Percentiles rank a stretch among this genome's conserved stretches.
Conservation (phyloP, 1,140 invertebrate genomes). For the Drosophila truncata region DNA sequence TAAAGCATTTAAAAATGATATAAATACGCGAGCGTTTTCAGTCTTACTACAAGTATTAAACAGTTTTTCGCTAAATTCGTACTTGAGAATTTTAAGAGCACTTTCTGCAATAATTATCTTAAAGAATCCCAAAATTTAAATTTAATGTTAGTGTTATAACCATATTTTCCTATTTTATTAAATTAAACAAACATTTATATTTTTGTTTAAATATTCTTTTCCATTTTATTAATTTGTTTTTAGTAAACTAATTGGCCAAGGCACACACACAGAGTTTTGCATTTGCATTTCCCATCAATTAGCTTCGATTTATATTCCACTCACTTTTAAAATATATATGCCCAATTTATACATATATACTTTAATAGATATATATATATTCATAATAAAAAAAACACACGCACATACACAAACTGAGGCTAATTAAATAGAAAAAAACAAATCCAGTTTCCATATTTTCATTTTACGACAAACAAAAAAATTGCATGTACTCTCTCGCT, state of each 20-base stretch:
- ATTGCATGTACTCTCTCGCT: constrained; percentile 55
- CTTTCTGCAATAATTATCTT: no score
- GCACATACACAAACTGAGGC: constrained; percentile 43
- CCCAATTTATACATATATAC: constrained; percentile 15
- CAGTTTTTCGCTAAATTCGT: no score
- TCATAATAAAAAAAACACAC: constrained; percentile 53
- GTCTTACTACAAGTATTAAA: no score
- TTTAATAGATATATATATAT: constrained; percentile 13
- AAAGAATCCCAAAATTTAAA: no score
- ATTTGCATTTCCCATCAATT: constrained; percentile 45
- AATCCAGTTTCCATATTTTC: constrained; percentile 26
- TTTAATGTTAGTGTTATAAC: no score
- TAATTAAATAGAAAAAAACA: constrained; percentile 53
- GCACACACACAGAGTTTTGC: constrained; percentile 66
- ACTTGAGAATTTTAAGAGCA: no score
- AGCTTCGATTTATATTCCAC: constrained; percentile 22
- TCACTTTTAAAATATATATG: constrained; percentile 49
- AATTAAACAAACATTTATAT: not conserved
- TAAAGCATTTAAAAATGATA: no score
- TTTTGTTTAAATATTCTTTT: constrained; percentile 67
- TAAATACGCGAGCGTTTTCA: no score
- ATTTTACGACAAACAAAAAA: constrained; percentile 63
- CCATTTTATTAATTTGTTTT: constrained; percentile 73
- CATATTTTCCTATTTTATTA: not conserved
- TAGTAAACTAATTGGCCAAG: constrained; percentile 77